Conservation (phyloP, 1,140 invertebrate species). For the Bombus cullumanus region DNA sequence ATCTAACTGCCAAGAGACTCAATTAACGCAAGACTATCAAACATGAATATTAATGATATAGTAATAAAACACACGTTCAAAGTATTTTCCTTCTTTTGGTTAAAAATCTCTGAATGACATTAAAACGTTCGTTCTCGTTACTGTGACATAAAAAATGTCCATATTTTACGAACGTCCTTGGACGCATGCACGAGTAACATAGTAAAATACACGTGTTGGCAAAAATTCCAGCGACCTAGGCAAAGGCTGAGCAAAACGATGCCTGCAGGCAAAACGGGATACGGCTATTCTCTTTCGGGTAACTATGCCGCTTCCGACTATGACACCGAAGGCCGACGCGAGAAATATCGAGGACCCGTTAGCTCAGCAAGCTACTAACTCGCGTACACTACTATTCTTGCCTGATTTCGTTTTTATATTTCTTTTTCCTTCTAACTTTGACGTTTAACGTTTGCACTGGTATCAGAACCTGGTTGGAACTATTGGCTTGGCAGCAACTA, state of each 20-base stretch:
- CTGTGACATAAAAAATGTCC: not conserved
- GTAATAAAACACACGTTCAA: too few species aligned
- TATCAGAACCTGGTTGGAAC: too few species aligned
- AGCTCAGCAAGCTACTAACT: slow-evolving; percentile 8
- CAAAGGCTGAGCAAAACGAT: slow-evolving; percentile 46
- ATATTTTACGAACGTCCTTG: slow-evolving; percentile 1
- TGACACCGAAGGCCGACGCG: slow-evolving; percentile 32
- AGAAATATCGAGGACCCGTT: slow-evolving; percentile 54
- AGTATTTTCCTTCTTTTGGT: too few species aligned
- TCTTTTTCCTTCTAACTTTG: too few species aligned
- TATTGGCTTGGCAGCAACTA: too few species aligned
- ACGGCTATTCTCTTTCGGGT: slow-evolving; percentile 33
- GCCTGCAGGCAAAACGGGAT: slow-evolving; percentile 53
- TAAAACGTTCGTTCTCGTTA: not conserved
- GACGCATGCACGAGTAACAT: too few species aligned
- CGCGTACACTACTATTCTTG: not conserved
- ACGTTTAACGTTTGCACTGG: too few species aligned
- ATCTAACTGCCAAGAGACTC: too few species aligned
- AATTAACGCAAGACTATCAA: too few species aligned
- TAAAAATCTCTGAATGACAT: not conserved
- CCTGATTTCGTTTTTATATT: not conserved
- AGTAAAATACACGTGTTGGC: not conserved
- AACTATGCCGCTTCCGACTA: slow-evolving; percentile 41
- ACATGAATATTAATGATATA: too few species aligned
- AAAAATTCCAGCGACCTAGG: slow-evolving; percentile 38